Percentiles rank a stretch among this genome's conserved stretches.
Evolutionary conservation across 1,140 invertebrate species (phyloP).

Genomic region (Archivesica marissinica): DNA sequence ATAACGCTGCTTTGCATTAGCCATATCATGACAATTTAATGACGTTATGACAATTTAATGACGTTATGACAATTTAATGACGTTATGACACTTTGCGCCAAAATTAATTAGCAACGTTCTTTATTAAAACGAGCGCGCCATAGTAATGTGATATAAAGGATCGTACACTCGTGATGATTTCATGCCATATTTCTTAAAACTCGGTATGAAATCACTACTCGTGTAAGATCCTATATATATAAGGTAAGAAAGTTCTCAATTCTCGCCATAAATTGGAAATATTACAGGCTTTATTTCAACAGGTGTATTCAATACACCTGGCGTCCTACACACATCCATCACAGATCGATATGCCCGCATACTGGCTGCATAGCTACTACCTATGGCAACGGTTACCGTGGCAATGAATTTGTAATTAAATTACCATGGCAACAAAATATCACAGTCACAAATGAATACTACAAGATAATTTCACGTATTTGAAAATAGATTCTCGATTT

Average conservation of each 20-base stretch:
- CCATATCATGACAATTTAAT: too few relatives aligned
- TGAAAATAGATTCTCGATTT: constrained; percentile 1
- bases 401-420: not conserved
- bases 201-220: too few relatives aligned
- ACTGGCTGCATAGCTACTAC: constrained; percentile 16
- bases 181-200: too few relatives aligned
- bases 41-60: too few relatives aligned
- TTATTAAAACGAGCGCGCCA: not conserved
- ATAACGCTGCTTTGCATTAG: too few relatives aligned
- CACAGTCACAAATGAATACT: constrained; percentile 63
- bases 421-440: constrained; percentile 55
- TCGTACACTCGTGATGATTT: too few relatives aligned
- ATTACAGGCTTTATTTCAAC: too few relatives aligned
- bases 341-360: constrained; percentile 3
- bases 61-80: too few relatives aligned
- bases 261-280: not conserved
- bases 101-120: not conserved
- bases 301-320: not conserved
- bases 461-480: constrained; percentile 4
- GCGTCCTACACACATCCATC: not conserved
- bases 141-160: too few relatives aligned
- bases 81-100: too few relatives aligned
- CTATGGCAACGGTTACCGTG: constrained; percentile 41
- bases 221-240: too few relatives aligned
- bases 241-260: not conserved